These are phyloP conservation scores for Melanaphis sacchari DNA, from an alignment of 1,140 invertebrate species.

Conservation along the genomic window DNA sequence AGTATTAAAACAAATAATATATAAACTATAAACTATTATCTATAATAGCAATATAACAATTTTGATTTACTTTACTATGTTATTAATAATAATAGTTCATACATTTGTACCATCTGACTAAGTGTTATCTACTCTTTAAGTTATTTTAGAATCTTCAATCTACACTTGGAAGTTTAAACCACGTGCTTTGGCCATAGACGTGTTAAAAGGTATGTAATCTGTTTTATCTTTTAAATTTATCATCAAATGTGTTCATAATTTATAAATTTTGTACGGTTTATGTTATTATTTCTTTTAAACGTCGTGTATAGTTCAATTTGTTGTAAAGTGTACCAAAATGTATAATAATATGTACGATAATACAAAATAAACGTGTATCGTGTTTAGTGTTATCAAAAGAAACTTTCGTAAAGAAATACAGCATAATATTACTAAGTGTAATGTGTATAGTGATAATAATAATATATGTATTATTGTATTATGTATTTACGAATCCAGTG, in stretches of 20 bases:
- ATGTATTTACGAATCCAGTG: neutral
- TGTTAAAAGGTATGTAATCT: neutral
- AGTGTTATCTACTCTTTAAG: neutral
- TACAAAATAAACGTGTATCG: neutral
- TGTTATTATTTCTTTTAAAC: neutral
- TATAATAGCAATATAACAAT: too few relatives aligned
- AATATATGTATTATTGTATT: neutral
- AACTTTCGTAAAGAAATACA: neutral
- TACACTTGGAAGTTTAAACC: neutral
- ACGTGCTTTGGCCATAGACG: neutral
- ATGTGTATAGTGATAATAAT: neutral
- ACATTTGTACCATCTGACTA: neutral
- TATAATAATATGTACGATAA: neutral
- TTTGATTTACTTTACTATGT: too few relatives aligned
- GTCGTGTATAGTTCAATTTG: neutral
- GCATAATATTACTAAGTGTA: neutral
- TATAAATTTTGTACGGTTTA: neutral
- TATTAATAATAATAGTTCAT: too few relatives aligned
- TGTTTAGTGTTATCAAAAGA: neutral
- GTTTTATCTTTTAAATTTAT: neutral
- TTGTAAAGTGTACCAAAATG: neutral
- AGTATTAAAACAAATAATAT: too few relatives aligned
- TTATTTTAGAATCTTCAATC: neutral
- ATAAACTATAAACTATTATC: too few relatives aligned
- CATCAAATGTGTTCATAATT: neutral